phyloP scores from a whole-genome alignment of 2,797 vertebrate species.

The Crypturellus tataupa region DNA sequence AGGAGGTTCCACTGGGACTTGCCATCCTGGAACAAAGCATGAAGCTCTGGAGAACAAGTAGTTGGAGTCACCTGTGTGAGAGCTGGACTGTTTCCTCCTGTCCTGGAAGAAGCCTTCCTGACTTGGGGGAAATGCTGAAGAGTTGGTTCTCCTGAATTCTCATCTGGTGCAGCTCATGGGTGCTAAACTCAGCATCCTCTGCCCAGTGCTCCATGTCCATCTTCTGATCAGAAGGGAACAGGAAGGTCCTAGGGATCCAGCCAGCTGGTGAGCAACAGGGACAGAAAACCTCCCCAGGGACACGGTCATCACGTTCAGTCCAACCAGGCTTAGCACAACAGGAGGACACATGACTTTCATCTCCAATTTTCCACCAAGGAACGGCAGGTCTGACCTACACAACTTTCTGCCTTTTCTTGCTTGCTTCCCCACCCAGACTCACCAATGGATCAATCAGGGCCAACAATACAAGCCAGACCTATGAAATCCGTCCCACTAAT shows the following conservation, averaged over 20 bases:
- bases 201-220: slow-evolving; percentile 90
- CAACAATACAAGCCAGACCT: not conserved
- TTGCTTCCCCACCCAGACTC: not conserved
- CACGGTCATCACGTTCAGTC: not conserved
- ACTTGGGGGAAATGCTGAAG: slow-evolving; percentile 87
- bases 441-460: not conserved
- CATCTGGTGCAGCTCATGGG: slow-evolving; percentile 87
- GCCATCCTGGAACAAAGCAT: not conserved
- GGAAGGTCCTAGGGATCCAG: slow-evolving; percentile 85
- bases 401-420: not conserved
- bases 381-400: not conserved
- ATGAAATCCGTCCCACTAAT: not conserved
- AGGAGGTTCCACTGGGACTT: not conserved
- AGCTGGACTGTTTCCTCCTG: slow-evolving; percentile 87
- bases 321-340: not conserved
- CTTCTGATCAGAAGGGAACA: slow-evolving; percentile 92
- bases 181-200: slow-evolving; percentile 84
- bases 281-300: not conserved
- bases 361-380: not conserved
- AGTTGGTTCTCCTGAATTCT: slow-evolving; percentile 87
- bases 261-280: not conserved
- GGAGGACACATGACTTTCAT: not conserved
- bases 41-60: not conserved
- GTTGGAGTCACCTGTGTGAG: slow-evolving; percentile 86
- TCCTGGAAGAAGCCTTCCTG: slow-evolving; percentile 87